Percentiles rank a stretch among this genome's conserved stretches.
These are phyloP conservation scores for Hyphantria cunea DNA, from an alignment of 1,140 invertebrate genomes.

Conservation along the genomic window DNA sequence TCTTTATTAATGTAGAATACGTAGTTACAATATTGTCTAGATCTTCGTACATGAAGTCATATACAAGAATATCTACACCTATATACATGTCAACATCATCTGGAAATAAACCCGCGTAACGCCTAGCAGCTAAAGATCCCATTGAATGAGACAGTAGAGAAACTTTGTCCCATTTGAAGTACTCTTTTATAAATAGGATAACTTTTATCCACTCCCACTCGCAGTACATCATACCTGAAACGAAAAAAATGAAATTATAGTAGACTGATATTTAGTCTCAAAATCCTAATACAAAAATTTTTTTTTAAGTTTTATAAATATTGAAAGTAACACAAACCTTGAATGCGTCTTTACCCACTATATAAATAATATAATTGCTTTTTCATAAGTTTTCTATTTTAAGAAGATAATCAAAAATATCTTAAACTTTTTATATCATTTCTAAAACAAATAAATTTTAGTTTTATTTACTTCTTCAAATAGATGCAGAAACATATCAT, in stretches of 20 bases:
- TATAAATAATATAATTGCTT: too few species aligned
- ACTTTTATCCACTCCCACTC: slow-evolving; percentile 81
- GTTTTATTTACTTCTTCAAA: too few species aligned
- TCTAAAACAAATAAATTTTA: too few species aligned
- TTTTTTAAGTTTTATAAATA: too few species aligned
- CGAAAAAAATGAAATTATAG: slow-evolving; percentile 6
- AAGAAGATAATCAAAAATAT: too few species aligned
- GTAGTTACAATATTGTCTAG: slow-evolving; percentile 53
- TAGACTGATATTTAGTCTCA: too few species aligned
- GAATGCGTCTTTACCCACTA: too few species aligned
- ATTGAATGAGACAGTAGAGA: slow-evolving; percentile 86
- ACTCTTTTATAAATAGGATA: slow-evolving; percentile 83
- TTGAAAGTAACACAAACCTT: too few species aligned
- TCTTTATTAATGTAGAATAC: slow-evolving; percentile 57
- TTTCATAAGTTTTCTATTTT: too few species aligned
- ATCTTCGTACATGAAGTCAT: slow-evolving; percentile 67
- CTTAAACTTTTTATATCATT: too few species aligned
- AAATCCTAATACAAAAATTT: too few species aligned
- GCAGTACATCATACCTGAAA: slow-evolving; percentile 83
- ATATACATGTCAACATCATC: slow-evolving; percentile 84
- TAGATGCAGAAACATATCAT: too few species aligned
- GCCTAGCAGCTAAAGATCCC: slow-evolving; percentile 83
- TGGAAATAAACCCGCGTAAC: slow-evolving; percentile 83
- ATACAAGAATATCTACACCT: slow-evolving; percentile 84
- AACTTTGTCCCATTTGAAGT: slow-evolving; percentile 87